A percentile compares a stretch with the other conserved stretches of the same genome.
These are phyloP conservation scores for Ophioderma brevispina DNA, from an alignment of 35 echinoderm and acorn worm species.

Conservation along the genomic window DNA sequence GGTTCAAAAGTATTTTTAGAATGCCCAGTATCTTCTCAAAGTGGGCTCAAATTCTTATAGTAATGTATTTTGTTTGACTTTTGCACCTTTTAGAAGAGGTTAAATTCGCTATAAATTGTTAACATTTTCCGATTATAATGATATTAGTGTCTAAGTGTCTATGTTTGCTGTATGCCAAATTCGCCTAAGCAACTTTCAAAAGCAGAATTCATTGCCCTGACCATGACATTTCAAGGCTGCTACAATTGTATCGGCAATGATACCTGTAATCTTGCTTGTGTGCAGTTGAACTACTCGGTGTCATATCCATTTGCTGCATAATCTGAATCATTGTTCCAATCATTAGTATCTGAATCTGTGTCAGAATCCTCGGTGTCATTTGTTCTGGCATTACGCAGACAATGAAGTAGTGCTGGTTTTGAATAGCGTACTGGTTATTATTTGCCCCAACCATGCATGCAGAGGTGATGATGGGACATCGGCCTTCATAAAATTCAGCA, in stretches of 20 bases:
- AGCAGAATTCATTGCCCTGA: background rate
- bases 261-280: background rate
- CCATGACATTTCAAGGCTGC: background rate
- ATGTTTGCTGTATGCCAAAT: background rate
- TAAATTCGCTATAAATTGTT: background rate
- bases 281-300: background rate
- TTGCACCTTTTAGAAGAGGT: no score
- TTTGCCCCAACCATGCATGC: conserved; percentile 33
- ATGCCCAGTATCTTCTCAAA: no score
- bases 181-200: background rate
- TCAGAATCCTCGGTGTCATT: background rate
- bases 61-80: no score
- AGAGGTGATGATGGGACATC: conserved; percentile 25
- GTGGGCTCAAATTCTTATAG: no score
- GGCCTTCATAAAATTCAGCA: conserved; percentile 25
- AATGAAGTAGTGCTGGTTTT: background rate
- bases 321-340: background rate
- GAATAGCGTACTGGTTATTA: conserved; percentile 19
- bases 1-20: no score
- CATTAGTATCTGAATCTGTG: background rate
- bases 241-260: background rate
- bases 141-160: conserved; percentile 2
- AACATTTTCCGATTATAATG: background rate
- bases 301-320: background rate
- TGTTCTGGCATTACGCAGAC: background rate